These are phyloP conservation scores for Drosophila buzzatii DNA, from an alignment of 2,888 invertebrate genomes.

Conservation along the genomic window DNA sequence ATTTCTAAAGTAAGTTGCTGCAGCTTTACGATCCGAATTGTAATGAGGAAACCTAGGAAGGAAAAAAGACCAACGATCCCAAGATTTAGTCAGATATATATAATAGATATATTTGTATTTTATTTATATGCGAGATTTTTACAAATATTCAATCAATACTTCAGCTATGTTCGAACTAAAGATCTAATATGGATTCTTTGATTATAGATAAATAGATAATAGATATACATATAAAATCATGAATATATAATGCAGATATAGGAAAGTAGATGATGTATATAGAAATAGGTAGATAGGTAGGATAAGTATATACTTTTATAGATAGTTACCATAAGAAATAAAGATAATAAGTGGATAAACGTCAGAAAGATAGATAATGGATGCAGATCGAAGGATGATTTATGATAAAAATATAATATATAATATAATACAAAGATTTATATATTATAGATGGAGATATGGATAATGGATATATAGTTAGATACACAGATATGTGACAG, in stretches of 20 bases:
- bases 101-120: not conserved
- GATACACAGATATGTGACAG: not conserved
- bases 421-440: no score
- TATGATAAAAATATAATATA: no score
- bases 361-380: no score
- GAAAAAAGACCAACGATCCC: not conserved
- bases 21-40: not conserved
- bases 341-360: no score
- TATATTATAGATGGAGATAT: not conserved
- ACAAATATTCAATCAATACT: not conserved
- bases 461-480: not conserved
- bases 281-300: no score
- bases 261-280: no score
- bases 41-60: not conserved
- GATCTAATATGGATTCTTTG: not conserved
- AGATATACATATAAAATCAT: no score
- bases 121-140: not conserved
- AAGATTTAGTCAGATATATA: not conserved
- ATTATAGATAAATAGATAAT: not conserved
- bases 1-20: slow-evolving; percentile 89
- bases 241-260: no score
- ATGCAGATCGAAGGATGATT: no score
- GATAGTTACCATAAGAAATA: no score
- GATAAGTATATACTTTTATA: no score
- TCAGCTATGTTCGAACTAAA: not conserved